Evolutionary conservation across 2,113 vertebrate species (phyloP).

Genomic region (Sterna hirundo): DNA sequence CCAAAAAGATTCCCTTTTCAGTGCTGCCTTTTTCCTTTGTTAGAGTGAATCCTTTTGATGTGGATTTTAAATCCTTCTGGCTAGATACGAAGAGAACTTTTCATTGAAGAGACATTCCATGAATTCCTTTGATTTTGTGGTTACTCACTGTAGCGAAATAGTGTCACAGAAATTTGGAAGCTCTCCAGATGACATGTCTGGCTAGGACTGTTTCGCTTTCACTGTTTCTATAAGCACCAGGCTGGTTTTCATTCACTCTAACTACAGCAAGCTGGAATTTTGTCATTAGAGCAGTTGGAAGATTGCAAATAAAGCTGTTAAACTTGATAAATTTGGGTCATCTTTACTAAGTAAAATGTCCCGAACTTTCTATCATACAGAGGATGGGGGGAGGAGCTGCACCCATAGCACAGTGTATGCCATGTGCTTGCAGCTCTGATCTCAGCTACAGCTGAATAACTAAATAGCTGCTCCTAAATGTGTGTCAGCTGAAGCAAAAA

Average conservation of each 20-base stretch:
- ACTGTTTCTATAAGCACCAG: background rate
- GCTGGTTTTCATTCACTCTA: background rate
- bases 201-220: background rate
- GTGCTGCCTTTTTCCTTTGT: background rate
- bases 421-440: background rate
- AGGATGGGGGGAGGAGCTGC: background rate
- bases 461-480: background rate
- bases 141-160: conserved; percentile 25
- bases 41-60: conserved; percentile 12
- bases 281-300: background rate
- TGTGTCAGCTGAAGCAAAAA: background rate
- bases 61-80: conserved; percentile 40
- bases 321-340: background rate
- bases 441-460: background rate
- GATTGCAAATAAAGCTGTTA: background rate
- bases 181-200: background rate
- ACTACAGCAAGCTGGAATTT: background rate
- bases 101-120: conserved; percentile 47
- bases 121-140: conserved; percentile 47
- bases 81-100: conserved; percentile 1
- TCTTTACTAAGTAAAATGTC: background rate
- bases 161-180: conserved; percentile 31
- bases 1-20: background rate
- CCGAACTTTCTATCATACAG: background rate
- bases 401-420: background rate